These are phyloP conservation scores for Aphelocoma californica DNA, from an alignment of 2,797 vertebrate species.

Conservation along the genomic window DNA sequence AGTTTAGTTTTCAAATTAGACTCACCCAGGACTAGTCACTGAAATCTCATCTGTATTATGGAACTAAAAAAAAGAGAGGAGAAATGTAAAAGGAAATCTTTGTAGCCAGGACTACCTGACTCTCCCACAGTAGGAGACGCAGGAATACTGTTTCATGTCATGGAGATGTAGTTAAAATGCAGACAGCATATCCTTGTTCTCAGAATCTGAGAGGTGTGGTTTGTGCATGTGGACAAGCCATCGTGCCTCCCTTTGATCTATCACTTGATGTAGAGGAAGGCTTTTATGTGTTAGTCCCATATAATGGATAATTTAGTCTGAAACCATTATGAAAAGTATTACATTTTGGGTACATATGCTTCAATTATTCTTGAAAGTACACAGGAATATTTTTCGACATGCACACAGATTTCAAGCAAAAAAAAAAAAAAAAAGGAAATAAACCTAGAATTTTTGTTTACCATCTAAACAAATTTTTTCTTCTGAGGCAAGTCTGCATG, in stretches of 20 bases:
- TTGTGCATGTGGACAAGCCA: conserved; percentile 67
- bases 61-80: neutral
- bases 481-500: neutral
- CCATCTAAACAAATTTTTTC: neutral
- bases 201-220: conserved; percentile 75
- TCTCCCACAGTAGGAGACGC: conserved; percentile 70
- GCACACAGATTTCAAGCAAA: neutral
- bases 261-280: conserved; percentile 69
- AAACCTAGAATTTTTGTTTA: conserved; percentile 6
- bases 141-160: conserved; percentile 72
- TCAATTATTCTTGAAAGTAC: conserved; percentile 69
- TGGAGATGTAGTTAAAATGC: conserved; percentile 77
- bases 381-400: conserved; percentile 31
- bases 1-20: conserved; percentile 64
- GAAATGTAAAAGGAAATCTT: conserved; percentile 65
- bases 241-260: conserved; percentile 76
- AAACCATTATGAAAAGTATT: conserved; percentile 67
- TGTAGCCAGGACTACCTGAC: conserved; percentile 73
- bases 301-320: conserved; percentile 75
- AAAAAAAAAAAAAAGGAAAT: neutral
- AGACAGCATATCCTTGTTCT: conserved; percentile 68
- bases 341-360: conserved; percentile 60
- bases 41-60: conserved; percentile 52
- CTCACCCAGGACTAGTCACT: conserved; percentile 57
- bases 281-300: conserved; percentile 73